A percentile compares a stretch with the other conserved stretches of the same genome.
Evolutionary conservation across 2,888 invertebrate genomes (phyloP).

Genomic region (Megaustenia siamemsis): DNA sequence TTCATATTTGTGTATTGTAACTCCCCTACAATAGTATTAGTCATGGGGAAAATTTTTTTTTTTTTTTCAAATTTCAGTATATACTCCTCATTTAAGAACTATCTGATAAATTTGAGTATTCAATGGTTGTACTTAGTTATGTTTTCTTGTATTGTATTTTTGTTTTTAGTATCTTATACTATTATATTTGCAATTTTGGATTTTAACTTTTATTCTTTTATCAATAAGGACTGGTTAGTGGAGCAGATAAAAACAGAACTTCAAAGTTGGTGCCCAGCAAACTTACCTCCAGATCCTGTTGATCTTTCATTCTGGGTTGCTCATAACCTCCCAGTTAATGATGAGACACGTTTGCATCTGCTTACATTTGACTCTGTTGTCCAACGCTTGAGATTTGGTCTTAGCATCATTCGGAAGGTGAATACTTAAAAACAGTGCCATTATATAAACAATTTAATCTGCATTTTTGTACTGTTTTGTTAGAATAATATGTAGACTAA

Average conservation of each 20-base stretch:
- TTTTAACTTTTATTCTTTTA: not conserved
- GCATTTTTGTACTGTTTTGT: too few species aligned
- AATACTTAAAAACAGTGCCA: too few species aligned
- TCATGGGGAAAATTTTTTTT: too few species aligned
- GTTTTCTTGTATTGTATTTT: not conserved
- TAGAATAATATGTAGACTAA: too few species aligned
- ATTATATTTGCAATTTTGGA: not conserved
- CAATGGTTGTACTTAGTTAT: not conserved
- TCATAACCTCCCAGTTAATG: conserved; percentile 87
- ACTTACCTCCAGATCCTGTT: conserved; percentile 85
- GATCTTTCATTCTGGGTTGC: conserved; percentile 90
- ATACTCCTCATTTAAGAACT: too few species aligned
- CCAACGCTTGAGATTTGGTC: conserved; percentile 84
- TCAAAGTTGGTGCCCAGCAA: conserved; percentile 77
- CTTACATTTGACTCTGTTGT: conserved; percentile 86
- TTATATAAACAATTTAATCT: too few species aligned
- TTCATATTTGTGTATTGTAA: too few species aligned
- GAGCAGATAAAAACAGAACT: conserved; percentile 77
- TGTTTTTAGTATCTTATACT: not conserved
- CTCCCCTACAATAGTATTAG: too few species aligned
- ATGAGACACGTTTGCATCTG: conserved; percentile 84
- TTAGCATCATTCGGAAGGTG: conserved; percentile 80
- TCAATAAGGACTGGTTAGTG: conserved; percentile 72
- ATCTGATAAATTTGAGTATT: too few species aligned
- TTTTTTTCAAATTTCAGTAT: too few species aligned